Base-by-base conservation (phyloP, 1,140 invertebrate species). In the Meloidogyne exigua region DNA sequence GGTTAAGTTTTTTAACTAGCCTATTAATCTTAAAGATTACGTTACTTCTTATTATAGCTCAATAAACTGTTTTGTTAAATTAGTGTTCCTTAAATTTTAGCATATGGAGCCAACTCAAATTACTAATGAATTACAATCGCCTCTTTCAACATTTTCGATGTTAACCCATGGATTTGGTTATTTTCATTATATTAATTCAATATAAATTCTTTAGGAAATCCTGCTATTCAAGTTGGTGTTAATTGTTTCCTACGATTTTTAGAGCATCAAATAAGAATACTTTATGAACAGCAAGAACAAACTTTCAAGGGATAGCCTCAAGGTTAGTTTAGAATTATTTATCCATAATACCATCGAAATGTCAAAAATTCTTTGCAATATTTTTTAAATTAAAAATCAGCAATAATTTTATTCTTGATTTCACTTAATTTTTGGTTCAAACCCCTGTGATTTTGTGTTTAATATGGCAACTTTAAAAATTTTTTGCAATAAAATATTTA, bases 71-170 rank as follows among this genome's bases (percentile, higher is more conserved):
- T 49, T 68, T 25, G 72, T 25, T 49, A 23, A 23, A 77, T 21
- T 15, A 63, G 68, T 2, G 2, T 49, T 32, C 68, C 12, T 36
- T 36, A 26, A 21, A 57, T 82, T 81, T 72, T 23, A 83, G 83
- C 78, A 81, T 26, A 76, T 81, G 11, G 73, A 65, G 5, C 79
- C 82, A 32, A 3, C 7, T 3, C 28, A 32, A 32, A 63, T 85
- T 25, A 57, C 85, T 12, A 68, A 75, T 13, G 44, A 36, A 7
- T 67, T 83, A 26, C 82, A 83, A 65, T 76, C 76, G 21, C 83
- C 83, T 21, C 71, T 83, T 0, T 81, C 79, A n/a, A 83, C 70
- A 21, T 83, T 80, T 69, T 85, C 83, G 15, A 83, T 85, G 83
- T 69, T 83, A 12, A 83, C 82, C 3, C 82, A 83, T 64, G 83